These are phyloP conservation scores for Listronotus oregonensis DNA, from an alignment of 1,140 invertebrate species.

Conservation along the genomic window DNA sequence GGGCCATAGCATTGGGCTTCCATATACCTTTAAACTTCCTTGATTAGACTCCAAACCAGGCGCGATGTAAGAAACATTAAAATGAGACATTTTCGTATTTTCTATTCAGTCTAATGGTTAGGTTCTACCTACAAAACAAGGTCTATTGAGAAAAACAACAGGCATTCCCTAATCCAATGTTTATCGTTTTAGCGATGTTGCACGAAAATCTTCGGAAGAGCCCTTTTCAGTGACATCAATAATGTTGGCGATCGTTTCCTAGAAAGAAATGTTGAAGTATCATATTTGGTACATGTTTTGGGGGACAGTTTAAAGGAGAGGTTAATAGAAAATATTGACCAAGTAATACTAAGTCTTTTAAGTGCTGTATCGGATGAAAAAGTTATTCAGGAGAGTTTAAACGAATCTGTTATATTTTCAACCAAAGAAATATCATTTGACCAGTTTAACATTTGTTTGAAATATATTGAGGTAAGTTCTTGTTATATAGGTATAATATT, in stretches of 20 bases:
- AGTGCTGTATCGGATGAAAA: constrained; percentile 38
- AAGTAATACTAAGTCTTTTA: constrained; percentile 38
- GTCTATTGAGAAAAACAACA: too few relatives aligned
- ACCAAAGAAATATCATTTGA: constrained; percentile 20
- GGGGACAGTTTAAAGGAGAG: constrained; percentile 38
- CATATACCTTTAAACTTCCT: too few relatives aligned
- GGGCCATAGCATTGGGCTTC: too few relatives aligned
- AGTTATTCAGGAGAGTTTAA: constrained; percentile 33
- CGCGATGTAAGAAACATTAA: too few relatives aligned
- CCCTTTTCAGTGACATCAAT: constrained; percentile 36
- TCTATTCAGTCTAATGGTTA: too few relatives aligned
- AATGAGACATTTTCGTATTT: too few relatives aligned
- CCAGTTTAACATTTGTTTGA: constrained; percentile 34
- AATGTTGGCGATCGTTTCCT: constrained; percentile 30
- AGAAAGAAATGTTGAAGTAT: constrained; percentile 25
- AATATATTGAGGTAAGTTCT: constrained; percentile 40
- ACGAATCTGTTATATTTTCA: constrained; percentile 35
- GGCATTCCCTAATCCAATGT: too few relatives aligned
- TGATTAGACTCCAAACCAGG: too few relatives aligned
- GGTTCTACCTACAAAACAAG: too few relatives aligned
- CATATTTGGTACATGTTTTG: constrained; percentile 28
- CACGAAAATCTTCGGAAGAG: constrained; percentile 40
- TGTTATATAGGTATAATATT: too few relatives aligned
- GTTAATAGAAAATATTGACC: constrained; percentile 43
- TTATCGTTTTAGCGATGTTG: constrained; percentile 37